Conservation (phyloP, 2,797 vertebrate species). For the Zenarchopterus dispar region DNA sequence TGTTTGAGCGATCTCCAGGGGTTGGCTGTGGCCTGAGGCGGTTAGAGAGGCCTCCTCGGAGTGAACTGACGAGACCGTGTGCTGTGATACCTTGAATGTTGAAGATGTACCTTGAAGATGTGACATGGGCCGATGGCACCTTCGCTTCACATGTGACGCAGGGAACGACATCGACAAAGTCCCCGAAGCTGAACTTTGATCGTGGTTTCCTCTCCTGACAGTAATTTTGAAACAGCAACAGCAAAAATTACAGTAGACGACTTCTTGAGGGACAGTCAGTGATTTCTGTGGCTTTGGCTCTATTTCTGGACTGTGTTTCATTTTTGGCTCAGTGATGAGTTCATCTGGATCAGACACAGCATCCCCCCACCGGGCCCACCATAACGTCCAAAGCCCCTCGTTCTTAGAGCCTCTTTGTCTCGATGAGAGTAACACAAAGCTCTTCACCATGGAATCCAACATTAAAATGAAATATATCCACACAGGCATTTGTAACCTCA, state of each 20-base stretch:
- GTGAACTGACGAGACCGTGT: conserved; percentile 8
- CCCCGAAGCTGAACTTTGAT: not conserved
- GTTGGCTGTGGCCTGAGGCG: conserved; percentile 50
- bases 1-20: conserved; percentile 59
- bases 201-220: too few species aligned
- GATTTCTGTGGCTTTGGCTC: conserved; percentile 49
- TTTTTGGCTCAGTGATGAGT: conserved; percentile 54
- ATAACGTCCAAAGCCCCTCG: conserved; percentile 39
- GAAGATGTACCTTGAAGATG: conserved; percentile 15
- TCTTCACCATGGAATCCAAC: conserved; percentile 50
- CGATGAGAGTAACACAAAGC: conserved; percentile 61
- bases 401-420: conserved; percentile 72
- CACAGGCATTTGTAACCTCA: conserved; percentile 42
- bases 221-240: not conserved
- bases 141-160: conserved; percentile 9
- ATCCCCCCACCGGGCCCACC: conserved; percentile 63
- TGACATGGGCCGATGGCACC: conserved; percentile 9
- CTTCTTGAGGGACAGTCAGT: conserved; percentile 25
- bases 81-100: conserved; percentile 10
- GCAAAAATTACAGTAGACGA: not conserved
- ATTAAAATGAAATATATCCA: conserved; percentile 70
- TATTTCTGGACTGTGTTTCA: conserved; percentile 24
- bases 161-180: not conserved
- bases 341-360: conserved; percentile 63
- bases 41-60: conserved; percentile 34